A percentile compares a stretch with the other conserved stretches of the same genome.
These are phyloP conservation scores for Peromyscus polionotus DNA, from an alignment of 2,113 vertebrate genomes.

Conservation along the genomic window DNA sequence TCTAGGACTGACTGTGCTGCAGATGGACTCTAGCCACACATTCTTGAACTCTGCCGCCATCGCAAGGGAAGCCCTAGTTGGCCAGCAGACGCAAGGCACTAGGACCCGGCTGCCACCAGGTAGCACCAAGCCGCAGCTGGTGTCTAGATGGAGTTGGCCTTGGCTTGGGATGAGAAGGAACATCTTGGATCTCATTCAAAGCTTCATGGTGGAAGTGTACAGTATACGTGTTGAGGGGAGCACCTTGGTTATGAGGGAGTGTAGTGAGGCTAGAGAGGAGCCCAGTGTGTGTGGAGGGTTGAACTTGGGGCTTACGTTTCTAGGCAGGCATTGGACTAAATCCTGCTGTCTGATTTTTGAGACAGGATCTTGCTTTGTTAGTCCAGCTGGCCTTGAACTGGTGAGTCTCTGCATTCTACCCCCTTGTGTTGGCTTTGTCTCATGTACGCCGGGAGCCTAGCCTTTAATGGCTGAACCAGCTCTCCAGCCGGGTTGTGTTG, in stretches of 20 bases:
- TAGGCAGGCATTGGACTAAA: not conserved
- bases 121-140: not conserved
- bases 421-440: not conserved
- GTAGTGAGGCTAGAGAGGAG: not conserved
- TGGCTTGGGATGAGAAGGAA: not conserved
- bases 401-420: not conserved
- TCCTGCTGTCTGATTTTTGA: not conserved
- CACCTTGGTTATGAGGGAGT: not conserved
- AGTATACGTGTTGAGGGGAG: accelerated
- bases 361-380: not conserved
- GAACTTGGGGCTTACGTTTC: not conserved
- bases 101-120: not conserved
- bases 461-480: not conserved
- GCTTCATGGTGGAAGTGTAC: not conserved
- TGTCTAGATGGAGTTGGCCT: accelerated
- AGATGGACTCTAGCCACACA: not conserved
- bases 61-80: not conserved
- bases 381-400: not conserved
- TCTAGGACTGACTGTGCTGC: not conserved
- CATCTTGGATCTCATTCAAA: not conserved
- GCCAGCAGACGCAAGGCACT: not conserved
- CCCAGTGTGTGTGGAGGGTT: not conserved
- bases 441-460: not conserved
- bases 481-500: not conserved
- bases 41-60: not conserved